Evolutionary conservation across 2,113 vertebrate species (phyloP).

Genomic region (Oxyura jamaicensis): DNA sequence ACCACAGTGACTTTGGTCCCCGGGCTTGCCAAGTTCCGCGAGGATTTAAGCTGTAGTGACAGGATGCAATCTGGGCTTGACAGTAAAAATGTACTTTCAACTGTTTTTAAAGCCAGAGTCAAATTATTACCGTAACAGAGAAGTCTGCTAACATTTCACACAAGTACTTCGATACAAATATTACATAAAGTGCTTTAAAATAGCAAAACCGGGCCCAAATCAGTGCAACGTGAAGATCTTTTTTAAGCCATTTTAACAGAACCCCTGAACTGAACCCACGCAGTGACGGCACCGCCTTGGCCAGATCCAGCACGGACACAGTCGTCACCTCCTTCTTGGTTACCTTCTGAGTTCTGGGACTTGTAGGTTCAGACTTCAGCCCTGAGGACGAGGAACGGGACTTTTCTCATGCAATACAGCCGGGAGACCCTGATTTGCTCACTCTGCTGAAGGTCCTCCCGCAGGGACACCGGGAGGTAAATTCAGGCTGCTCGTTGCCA

Average conservation of each 20-base stretch:
- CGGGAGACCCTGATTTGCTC: background rate
- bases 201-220: background rate
- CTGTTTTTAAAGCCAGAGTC: background rate
- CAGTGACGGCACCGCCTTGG: too few relatives aligned
- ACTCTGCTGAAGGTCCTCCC: background rate
- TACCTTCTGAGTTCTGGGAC: background rate
- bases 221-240: background rate
- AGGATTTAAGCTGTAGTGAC: slow-evolving; percentile 57
- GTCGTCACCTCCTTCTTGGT: background rate
- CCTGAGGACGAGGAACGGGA: background rate
- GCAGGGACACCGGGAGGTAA: background rate
- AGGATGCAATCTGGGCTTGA: slow-evolving; percentile 5
- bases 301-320: too few relatives aligned
- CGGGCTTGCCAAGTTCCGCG: slow-evolving; percentile 21
- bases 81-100: slow-evolving; percentile 30
- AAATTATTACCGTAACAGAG: background rate
- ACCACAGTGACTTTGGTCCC: slow-evolving; percentile 37
- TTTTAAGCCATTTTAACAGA: background rate
- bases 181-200: background rate
- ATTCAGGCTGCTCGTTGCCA: background rate
- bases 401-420: background rate
- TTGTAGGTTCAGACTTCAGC: background rate
- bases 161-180: background rate
- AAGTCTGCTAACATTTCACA: background rate
- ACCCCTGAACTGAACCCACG: too few relatives aligned